A percentile compares a stretch with the other conserved stretches of the same genome.
phyloP scores from a whole-genome alignment of 2,888 invertebrate species.

The Xestobium rufovillosum region DNA sequence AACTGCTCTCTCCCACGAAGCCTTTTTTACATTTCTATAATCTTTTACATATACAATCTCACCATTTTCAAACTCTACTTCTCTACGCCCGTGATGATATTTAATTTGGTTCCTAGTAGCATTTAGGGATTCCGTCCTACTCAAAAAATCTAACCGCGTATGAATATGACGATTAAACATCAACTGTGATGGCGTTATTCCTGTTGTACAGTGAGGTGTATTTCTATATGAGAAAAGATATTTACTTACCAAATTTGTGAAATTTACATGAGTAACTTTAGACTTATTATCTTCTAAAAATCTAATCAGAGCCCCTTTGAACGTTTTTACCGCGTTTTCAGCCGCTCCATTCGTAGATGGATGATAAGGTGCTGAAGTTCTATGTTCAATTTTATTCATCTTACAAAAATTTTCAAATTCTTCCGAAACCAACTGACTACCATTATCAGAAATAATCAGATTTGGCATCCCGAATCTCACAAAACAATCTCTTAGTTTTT shows the following conservation, averaged over 20 bases:
- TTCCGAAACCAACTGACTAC: conserved; percentile 1
- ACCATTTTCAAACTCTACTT: conserved; percentile 2
- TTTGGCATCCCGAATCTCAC: too few relatives aligned
- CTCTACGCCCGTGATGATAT: too few relatives aligned
- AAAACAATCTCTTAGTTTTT: conserved; percentile 8
- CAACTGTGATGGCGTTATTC: conserved; percentile 5
- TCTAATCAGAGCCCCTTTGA: conserved; percentile 2
- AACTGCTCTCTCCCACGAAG: conserved; percentile 1
- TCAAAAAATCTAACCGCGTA: too few relatives aligned
- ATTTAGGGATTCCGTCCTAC: too few relatives aligned
- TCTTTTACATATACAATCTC: conserved; percentile 8
- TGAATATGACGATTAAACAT: too few relatives aligned
- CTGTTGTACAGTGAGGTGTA: too few relatives aligned
- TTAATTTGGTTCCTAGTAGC: conserved; percentile 4
- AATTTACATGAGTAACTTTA: too few relatives aligned
- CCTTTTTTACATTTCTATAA: conserved; percentile 9
- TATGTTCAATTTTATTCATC: too few relatives aligned
- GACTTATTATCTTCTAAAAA: not conserved
- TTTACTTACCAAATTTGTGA: too few relatives aligned
- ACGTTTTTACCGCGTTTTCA: conserved; percentile 5
- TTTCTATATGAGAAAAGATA: too few relatives aligned
- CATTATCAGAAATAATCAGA: too few relatives aligned
- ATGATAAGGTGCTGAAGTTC: too few relatives aligned
- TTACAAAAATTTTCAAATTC: conserved; percentile 9
- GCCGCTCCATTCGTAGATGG: conserved; percentile 4